Conservation (phyloP, 2,797 vertebrate species). For the Sebastes aleutianus region DNA sequence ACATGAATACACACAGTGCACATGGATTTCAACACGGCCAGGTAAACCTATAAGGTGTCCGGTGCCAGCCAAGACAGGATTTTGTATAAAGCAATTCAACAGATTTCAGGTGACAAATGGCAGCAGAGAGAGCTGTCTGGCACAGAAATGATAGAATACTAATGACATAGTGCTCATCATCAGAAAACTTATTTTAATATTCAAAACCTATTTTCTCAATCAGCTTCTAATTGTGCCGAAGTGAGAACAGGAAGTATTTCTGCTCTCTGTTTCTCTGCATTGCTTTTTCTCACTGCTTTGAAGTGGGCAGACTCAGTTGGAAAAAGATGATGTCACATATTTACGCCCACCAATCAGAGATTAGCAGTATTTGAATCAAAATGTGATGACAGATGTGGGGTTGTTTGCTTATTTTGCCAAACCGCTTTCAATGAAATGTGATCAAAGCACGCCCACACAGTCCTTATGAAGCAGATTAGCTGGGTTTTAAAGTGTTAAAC, state of each 20-base stretch:
- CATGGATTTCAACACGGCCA: constrained; percentile 1
- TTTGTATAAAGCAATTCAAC: background rate
- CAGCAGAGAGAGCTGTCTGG: background rate
- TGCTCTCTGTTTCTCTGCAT: background rate
- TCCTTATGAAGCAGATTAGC: background rate
- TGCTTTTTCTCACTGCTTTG: background rate
- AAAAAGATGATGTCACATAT: background rate
- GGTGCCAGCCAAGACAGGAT: background rate
- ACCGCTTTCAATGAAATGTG: background rate
- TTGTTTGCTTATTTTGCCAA: constrained; percentile 7
- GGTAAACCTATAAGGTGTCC: constrained; percentile 4
- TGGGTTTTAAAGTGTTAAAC: background rate
- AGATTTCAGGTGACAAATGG: background rate
- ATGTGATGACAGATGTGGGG: constrained; percentile 9
- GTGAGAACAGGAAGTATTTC: background rate
- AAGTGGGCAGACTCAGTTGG: background rate
- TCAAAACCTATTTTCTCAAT: background rate
- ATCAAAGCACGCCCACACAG: background rate
- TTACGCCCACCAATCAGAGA: constrained; percentile 1
- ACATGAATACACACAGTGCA: background rate
- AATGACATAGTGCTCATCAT: background rate
- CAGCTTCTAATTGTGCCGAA: background rate
- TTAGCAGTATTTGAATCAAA: constrained; percentile 8
- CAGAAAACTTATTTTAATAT: background rate
- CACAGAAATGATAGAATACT: background rate